Evolutionary conservation across 2,797 vertebrate genomes (phyloP).

Genomic region (Melanotaenia boesemani): DNA sequence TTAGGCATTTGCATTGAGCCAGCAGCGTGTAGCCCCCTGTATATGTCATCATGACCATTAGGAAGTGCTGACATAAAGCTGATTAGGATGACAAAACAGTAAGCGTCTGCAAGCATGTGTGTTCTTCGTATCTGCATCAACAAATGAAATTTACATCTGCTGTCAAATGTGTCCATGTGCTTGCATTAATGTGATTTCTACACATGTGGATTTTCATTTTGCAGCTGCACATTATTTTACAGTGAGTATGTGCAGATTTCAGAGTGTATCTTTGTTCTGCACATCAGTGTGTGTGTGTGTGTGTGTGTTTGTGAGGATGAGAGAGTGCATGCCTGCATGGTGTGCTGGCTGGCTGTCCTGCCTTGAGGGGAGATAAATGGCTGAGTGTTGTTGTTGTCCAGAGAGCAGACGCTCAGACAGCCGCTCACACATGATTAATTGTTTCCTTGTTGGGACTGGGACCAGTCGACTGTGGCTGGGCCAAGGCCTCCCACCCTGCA

Average conservation of each 20-base stretch:
- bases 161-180: constrained; percentile 13
- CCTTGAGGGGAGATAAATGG: constrained; percentile 80
- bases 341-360: constrained; percentile 73
- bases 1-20: constrained; percentile 35
- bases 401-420: constrained; percentile 83
- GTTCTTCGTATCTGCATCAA: not conserved
- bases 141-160: constrained; percentile 44
- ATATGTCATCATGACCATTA: constrained; percentile 64
- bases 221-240: constrained; percentile 19
- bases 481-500: constrained; percentile 82
- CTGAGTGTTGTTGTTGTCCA: constrained; percentile 85
- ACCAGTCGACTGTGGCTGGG: constrained; percentile 76
- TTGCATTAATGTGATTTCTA: constrained; percentile 49
- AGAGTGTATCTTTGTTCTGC: constrained; percentile 40
- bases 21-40: constrained; percentile 53
- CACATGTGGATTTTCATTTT: constrained; percentile 12
- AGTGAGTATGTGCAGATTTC: constrained; percentile 18
- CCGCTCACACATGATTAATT: constrained; percentile 87
- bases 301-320: constrained; percentile 47
- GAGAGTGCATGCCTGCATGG: constrained; percentile 72
- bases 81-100: constrained; percentile 62
- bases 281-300: constrained; percentile 54
- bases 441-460: constrained; percentile 84
- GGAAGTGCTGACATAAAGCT: constrained; percentile 63
- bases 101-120: constrained; percentile 55